Conservation (phyloP, 2,888 invertebrate genomes). For the Cephalotes varians region DNA sequence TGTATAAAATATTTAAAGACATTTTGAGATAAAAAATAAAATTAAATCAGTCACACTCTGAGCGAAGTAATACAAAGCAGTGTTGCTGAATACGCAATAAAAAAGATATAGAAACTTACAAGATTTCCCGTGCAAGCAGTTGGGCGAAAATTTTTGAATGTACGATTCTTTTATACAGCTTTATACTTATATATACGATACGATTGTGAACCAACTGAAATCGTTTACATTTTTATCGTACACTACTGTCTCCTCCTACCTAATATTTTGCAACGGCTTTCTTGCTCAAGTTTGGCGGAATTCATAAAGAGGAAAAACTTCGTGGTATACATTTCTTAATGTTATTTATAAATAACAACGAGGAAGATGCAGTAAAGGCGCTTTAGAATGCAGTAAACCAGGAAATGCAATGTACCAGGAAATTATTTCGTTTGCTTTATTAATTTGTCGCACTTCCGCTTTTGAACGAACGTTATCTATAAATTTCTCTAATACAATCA, state of each 20-base stretch:
- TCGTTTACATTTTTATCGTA: slow-evolving; percentile 37
- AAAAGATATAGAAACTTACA: slow-evolving; percentile 37
- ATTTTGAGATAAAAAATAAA: not conserved
- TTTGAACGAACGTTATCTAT: not conserved
- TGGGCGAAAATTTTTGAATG: slow-evolving; percentile 20
- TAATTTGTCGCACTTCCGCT: not conserved
- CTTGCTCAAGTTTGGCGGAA: slow-evolving; percentile 25
- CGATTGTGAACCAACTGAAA: not conserved
- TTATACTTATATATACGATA: slow-evolving; percentile 62
- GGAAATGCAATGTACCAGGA: slow-evolving; percentile 25
- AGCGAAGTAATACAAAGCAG: not conserved
- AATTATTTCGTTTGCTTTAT: slow-evolving; percentile 4
- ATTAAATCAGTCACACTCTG: not conserved
- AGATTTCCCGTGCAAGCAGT: slow-evolving; percentile 22
- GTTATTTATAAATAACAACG: slow-evolving; percentile 26
- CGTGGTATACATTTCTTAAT: not conserved
- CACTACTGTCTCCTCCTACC: slow-evolving; percentile 2
- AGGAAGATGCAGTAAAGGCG: slow-evolving; percentile 10
- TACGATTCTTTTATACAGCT: slow-evolving; percentile 37
- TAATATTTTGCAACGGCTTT: slow-evolving; percentile 59
- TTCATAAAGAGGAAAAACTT: slow-evolving; percentile 25
- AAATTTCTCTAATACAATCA: not conserved
- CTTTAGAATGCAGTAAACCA: not conserved
- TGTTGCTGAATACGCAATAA: not conserved
- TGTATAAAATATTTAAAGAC: not conserved